Conservation (phyloP, 2,113 vertebrate species). For the Microtus montanus region DNA sequence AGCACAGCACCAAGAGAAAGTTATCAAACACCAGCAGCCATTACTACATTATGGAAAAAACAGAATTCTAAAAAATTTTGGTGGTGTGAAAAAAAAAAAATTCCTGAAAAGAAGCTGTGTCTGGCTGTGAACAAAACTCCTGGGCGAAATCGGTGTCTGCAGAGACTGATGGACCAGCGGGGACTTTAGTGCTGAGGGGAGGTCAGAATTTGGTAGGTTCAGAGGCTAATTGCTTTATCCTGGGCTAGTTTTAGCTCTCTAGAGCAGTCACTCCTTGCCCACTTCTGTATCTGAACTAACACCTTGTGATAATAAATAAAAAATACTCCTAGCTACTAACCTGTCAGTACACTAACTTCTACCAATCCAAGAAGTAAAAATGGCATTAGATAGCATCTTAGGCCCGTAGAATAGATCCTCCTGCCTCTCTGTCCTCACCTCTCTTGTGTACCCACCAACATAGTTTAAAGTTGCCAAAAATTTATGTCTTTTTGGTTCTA, state of each 20-base stretch:
- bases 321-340: neutral
- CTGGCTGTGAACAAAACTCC: neutral
- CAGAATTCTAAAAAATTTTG: neutral
- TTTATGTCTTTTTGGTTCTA: neutral
- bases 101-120: neutral
- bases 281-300: neutral
- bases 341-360: neutral
- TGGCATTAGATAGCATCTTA: neutral
- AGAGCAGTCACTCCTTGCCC: neutral
- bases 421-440: neutral
- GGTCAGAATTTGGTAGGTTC: neutral
- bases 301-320: neutral
- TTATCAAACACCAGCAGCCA: neutral
- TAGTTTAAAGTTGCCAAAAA: neutral
- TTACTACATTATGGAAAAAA: neutral
- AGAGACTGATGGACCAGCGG: neutral
- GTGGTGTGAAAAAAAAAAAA: neutral
- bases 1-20: neutral
- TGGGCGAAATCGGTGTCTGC: neutral
- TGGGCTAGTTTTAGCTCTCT: neutral
- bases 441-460: neutral
- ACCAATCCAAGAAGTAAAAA: neutral
- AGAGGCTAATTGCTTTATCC: neutral
- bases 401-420: neutral
- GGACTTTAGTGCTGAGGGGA: neutral